A percentile compares a stretch with the other conserved stretches of the same genome.
Evolutionary conservation across 2,797 vertebrate species (phyloP).

Genomic region (Avahi laniger): DNA sequence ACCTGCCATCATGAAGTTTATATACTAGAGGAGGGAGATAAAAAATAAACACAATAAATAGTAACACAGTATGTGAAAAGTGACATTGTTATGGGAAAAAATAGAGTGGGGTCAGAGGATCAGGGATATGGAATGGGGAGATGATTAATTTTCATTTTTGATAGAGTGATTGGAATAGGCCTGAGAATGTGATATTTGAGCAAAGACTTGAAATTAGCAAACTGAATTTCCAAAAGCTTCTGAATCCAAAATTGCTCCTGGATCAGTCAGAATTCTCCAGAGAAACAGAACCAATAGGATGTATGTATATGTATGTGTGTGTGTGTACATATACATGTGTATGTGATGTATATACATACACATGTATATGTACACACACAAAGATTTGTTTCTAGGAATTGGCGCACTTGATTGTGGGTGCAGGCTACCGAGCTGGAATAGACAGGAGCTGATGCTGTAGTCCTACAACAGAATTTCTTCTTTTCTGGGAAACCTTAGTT

Average conservation of each 20-base stretch:
- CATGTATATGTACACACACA: background rate
- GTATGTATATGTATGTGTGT: background rate
- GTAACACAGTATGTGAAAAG: background rate
- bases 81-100: background rate
- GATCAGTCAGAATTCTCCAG: background rate
- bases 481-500: background rate
- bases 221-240: background rate
- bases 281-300: background rate
- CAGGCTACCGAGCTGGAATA: background rate
- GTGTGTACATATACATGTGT: background rate
- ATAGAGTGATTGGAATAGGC: background rate
- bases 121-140: background rate
- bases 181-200: background rate
- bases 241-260: background rate
- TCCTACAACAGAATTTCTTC: background rate
- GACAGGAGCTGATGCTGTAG: background rate
- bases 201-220: conserved; percentile 22
- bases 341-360: background rate
- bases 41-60: conserved; percentile 16
- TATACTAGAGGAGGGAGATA: background rate
- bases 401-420: background rate
- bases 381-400: background rate
- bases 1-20: background rate
- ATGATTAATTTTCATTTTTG: conserved; percentile 33
- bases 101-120: background rate